Base-by-base conservation (phyloP, 2,888 invertebrate genomes). In the Tuta absoluta region DNA sequence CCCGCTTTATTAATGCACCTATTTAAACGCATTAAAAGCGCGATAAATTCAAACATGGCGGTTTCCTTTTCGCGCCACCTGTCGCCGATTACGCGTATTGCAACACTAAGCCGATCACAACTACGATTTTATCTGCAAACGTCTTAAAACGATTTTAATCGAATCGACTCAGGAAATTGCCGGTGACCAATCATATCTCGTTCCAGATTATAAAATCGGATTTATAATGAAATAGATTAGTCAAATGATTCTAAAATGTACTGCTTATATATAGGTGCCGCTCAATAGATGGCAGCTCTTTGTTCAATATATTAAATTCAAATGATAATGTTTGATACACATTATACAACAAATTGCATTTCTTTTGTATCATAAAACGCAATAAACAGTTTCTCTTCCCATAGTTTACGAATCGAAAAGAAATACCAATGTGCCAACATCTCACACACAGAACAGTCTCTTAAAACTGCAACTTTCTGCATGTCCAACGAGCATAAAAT, bases 141-240 rank as follows among this genome's bases (percentile, higher is more conserved):
- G 38, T 41, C 60, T 60, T 60, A 60, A 60, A 60, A 19, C 17
- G 58, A 58, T 60, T 41, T 53, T 60, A 45, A 60, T 60, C 60
- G 21, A 45, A 60, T 60, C 60, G 21, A 24, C 45, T 23, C 12
- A 60, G 60, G 60, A 60, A 45, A 60, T 60, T 24, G 14, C 60
- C n/a, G 8, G 17, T 58, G 58, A 37, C 58, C 24, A 56, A 33
- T 53, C 51, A 56, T 24, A 53, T 53, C 53, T 24, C 19, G 24
- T 53, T 24, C 21, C 21, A 49, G 53, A 53, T 23, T 21, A 21
- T 53, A 53, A 53, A 24, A 33, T 17, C 10, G 56, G 24, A 24
- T 28, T 53, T 17, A 5, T n/a, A 45, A 45, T 45, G 45, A 45
- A 45, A n/a, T n/a, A n/a, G 45, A 45, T 4, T 17, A 17, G 45